Conservation (phyloP, 2,888 invertebrate species). For the Macrophya alboannulata region DNA sequence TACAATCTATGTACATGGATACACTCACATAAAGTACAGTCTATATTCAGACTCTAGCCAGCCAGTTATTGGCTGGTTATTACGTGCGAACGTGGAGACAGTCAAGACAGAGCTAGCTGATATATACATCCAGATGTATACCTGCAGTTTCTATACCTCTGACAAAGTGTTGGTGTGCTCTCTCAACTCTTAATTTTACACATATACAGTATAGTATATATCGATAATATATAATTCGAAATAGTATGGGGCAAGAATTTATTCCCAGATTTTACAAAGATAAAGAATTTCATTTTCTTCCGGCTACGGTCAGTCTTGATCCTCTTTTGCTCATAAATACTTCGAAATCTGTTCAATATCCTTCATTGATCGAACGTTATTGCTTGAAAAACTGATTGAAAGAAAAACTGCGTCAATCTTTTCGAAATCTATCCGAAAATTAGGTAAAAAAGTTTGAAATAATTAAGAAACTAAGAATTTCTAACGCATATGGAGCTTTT, state of each 20-base stretch:
- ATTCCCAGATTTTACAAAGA: background rate
- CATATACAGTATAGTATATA: background rate
- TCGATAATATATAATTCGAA: background rate
- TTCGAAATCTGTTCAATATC: no score
- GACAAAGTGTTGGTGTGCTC: background rate
- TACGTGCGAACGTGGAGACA: slow-evolving; percentile 46
- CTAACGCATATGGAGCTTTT: no score
- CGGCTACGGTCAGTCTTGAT: no score
- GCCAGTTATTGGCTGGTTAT: slow-evolving; percentile 50
- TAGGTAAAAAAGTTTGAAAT: no score
- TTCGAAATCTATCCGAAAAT: no score
- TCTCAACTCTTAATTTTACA: slow-evolving; percentile 1
- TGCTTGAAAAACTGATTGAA: no score
- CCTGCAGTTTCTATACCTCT: background rate
- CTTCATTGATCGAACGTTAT: no score
- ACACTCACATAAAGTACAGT: background rate
- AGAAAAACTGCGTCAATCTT: no score
- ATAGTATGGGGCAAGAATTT: background rate
- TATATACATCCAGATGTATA: background rate
- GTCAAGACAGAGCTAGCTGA: slow-evolving; percentile 20
- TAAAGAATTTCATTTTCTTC: background rate
- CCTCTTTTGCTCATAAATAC: no score
- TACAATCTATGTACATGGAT: background rate
- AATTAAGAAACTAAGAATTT: no score
- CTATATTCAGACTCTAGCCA: slow-evolving; percentile 39